These are phyloP conservation scores for Agonopterix alstromeriana DNA, from an alignment of 2,888 invertebrate genomes.

Conservation along the genomic window DNA sequence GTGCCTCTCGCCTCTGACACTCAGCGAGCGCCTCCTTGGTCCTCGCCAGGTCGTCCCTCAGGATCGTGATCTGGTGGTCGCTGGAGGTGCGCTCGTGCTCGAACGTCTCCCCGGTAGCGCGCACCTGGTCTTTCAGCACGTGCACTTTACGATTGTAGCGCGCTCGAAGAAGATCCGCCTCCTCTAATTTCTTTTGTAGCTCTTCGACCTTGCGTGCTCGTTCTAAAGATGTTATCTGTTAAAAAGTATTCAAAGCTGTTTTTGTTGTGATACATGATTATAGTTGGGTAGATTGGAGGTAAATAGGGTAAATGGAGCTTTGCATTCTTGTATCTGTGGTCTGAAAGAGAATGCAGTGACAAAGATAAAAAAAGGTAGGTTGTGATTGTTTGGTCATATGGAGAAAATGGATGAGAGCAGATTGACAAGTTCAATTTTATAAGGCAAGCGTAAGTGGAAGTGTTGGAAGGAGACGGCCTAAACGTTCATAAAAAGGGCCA, in stretches of 20 bases:
- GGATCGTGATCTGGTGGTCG: slow-evolving; percentile 82
- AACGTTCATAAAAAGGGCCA: no score
- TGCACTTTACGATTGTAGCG: slow-evolving; percentile 84
- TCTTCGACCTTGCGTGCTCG: slow-evolving; percentile 90
- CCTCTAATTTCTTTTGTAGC: slow-evolving; percentile 86
- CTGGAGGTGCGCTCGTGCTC: slow-evolving; percentile 82
- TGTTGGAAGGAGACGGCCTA: no score
- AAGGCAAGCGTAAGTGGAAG: no score
- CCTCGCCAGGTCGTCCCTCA: slow-evolving; percentile 86
- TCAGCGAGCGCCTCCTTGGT: slow-evolving; percentile 86
- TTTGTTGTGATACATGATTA: no score
- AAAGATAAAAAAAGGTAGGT: no score
- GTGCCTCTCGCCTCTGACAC: slow-evolving; percentile 84
- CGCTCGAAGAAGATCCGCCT: slow-evolving; percentile 86
- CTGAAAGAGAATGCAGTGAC: no score
- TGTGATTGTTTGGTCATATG: no score
- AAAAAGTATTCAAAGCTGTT: not conserved
- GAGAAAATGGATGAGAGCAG: no score
- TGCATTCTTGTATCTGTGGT: no score
- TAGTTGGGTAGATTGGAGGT: no score
- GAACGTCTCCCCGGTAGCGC: slow-evolving; percentile 78
- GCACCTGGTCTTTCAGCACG: slow-evolving; percentile 83
- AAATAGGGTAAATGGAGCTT: no score
- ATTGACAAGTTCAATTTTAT: no score
- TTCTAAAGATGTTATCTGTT: slow-evolving; percentile 91